Evolutionary conservation across 2,113 vertebrate species (phyloP).

Genomic region (Sinocyclocheilus anshuiensis): DNA sequence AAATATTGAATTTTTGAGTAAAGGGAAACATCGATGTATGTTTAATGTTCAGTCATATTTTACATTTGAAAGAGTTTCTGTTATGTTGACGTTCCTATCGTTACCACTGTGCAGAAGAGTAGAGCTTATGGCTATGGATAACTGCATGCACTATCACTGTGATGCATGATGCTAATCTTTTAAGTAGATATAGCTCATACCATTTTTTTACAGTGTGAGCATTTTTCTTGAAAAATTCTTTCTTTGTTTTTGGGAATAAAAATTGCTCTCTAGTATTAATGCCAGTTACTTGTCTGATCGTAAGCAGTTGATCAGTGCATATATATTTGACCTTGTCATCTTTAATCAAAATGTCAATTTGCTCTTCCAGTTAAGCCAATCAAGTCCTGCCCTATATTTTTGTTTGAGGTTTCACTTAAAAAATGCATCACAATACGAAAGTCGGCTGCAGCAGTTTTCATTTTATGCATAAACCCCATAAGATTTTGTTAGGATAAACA

Average conservation of each 20-base stretch:
- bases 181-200: no score
- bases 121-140: neutral
- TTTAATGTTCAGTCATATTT: neutral
- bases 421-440: neutral
- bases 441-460: neutral
- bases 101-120: neutral
- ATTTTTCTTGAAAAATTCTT: no score
- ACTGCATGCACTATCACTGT: neutral
- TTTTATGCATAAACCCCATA: neutral
- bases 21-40: neutral
- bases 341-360: neutral
- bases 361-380: neutral
- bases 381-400: neutral
- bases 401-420: neutral
- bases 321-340: neutral
- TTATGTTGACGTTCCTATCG: neutral
- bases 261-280: neutral
- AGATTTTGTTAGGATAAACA: no score
- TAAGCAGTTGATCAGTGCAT: neutral
- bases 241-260: neutral
- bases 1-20: no score
- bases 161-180: neutral
- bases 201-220: no score
- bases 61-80: neutral
- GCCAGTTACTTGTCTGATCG: neutral